Percentiles rank a stretch among this genome's conserved stretches.
phyloP scores from a whole-genome alignment of 2,113 vertebrate genomes.

The Trichomycterus rosablanca region DNA sequence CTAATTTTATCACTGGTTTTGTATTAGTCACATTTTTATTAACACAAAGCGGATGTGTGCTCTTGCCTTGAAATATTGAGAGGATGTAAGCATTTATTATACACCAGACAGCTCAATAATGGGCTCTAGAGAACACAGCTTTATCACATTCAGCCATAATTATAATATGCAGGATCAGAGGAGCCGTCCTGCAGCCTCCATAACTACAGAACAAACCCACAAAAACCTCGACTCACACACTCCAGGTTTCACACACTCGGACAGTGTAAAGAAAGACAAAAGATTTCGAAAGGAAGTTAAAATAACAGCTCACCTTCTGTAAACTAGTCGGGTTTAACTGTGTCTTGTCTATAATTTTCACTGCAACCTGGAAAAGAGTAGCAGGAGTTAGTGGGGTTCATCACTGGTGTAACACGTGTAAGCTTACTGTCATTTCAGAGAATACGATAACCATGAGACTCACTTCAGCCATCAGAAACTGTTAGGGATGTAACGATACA shows the following conservation, averaged over 20 bases:
- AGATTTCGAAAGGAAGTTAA: neutral
- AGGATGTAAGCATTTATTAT: neutral
- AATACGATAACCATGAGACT: too few species aligned
- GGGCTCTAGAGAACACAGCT: neutral
- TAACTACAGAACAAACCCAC: neutral
- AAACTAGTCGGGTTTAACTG: constrained; percentile 46
- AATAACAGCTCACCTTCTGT: constrained; percentile 43
- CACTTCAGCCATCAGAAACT: too few species aligned
- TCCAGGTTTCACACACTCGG: neutral
- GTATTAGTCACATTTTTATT: constrained; percentile 1
- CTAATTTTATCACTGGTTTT: too few species aligned
- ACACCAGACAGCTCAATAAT: neutral
- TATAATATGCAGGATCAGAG: too few species aligned
- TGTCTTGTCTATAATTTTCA: constrained; percentile 47
- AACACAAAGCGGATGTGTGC: neutral
- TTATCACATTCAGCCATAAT: neutral
- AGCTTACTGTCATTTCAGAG: too few species aligned
- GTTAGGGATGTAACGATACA: too few species aligned
- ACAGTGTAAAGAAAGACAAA: neutral
- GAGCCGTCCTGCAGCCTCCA: neutral
- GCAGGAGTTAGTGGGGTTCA: neutral
- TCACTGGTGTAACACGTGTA: too few species aligned
- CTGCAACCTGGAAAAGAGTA: constrained; percentile 36
- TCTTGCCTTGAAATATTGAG: neutral
- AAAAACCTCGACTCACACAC: neutral